Evolutionary conservation across 2,113 vertebrate species (phyloP).

Genomic region (Mandrillus leucophaeus): DNA sequence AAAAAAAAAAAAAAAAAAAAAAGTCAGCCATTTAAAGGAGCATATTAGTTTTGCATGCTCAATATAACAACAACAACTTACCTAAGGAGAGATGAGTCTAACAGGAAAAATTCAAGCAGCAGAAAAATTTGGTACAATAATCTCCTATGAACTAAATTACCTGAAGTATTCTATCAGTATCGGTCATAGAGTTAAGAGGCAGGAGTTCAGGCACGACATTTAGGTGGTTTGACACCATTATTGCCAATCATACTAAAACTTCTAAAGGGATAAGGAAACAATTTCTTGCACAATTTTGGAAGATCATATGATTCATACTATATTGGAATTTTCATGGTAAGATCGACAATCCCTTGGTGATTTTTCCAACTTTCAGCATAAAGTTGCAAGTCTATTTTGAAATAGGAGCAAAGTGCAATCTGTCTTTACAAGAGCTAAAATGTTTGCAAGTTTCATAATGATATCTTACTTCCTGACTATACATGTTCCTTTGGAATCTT

Average conservation of each 20-base stretch:
- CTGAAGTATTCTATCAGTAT: conserved; percentile 29
- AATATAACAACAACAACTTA: background rate
- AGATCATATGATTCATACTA: background rate
- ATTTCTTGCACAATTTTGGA: background rate
- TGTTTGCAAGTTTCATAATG: background rate
- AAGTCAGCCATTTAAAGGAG: background rate
- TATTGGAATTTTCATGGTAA: background rate
- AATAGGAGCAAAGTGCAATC: background rate
- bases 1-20: conserved; percentile 22
- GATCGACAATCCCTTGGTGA: background rate
- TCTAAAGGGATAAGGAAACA: background rate
- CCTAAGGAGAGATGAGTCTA: background rate
- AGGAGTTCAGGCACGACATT: background rate
- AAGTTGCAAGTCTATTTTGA: background rate
- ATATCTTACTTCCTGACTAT: background rate
- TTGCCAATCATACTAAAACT: conserved; percentile 13
- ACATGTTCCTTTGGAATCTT: background rate
- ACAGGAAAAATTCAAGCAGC: background rate
- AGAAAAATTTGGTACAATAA: background rate
- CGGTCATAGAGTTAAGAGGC: background rate
- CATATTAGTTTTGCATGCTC: background rate
- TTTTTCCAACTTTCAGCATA: background rate
- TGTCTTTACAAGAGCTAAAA: background rate
- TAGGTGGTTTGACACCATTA: background rate
- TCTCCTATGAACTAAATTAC: background rate